phyloP scores from a whole-genome alignment of 1,140 invertebrate genomes.

The Triops longicaudatus region DNA sequence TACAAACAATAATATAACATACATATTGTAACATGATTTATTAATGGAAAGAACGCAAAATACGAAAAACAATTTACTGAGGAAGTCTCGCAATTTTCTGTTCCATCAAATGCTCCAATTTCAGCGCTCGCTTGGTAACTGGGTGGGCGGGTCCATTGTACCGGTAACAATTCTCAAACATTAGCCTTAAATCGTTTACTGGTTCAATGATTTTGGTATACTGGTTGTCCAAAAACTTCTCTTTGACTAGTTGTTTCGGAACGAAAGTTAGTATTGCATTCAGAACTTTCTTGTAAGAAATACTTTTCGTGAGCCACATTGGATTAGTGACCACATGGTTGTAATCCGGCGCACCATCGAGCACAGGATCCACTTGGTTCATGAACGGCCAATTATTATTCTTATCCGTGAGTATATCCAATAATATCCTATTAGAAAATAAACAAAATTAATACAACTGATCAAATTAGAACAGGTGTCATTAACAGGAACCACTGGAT shows the following conservation, averaged over 20 bases:
- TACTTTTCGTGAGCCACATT: slow-evolving; percentile 43
- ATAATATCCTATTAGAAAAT: slow-evolving; percentile 20
- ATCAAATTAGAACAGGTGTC: neutral
- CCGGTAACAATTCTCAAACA: slow-evolving; percentile 48
- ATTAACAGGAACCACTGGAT: no score
- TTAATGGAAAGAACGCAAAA: no score
- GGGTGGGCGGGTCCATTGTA: slow-evolving; percentile 45
- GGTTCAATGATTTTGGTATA: slow-evolving; percentile 43
- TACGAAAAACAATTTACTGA: slow-evolving; percentile 35
- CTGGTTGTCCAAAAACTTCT: slow-evolving; percentile 40
- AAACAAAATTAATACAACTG: neutral
- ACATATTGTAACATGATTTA: no score
- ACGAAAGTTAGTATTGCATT: slow-evolving; percentile 12
- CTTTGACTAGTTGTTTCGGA: slow-evolving; percentile 40
- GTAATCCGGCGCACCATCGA: slow-evolving; percentile 39
- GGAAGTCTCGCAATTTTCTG: slow-evolving; percentile 43
- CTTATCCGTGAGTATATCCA: neutral
- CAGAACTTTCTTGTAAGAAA: slow-evolving; percentile 4
- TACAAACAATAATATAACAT: no score
- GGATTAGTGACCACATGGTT: slow-evolving; percentile 40
- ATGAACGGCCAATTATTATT: slow-evolving; percentile 39
- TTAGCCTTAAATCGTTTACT: slow-evolving; percentile 44
- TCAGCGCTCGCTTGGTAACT: slow-evolving; percentile 42
- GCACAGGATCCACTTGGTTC: slow-evolving; percentile 36
- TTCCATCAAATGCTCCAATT: slow-evolving; percentile 45